Percentiles rank a stretch among this genome's conserved stretches.
Evolutionary conservation across 2,113 vertebrate genomes (phyloP).

Genomic region (Calyptommatus sinebrachiatus): DNA sequence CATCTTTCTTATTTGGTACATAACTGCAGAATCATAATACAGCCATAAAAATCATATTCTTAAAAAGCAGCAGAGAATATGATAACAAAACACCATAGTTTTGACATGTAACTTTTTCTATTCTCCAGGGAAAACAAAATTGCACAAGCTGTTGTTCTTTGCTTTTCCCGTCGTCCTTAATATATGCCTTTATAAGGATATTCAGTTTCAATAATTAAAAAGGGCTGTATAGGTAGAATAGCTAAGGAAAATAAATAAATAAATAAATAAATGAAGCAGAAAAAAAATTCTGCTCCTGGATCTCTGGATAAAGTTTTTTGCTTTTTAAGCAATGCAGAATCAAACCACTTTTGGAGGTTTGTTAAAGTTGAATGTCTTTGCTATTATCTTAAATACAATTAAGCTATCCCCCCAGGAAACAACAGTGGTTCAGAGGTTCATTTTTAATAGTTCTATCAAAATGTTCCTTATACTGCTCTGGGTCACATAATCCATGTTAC

Average conservation of each 20-base stretch:
- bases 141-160: slow-evolving; percentile 47
- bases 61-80: slow-evolving; percentile 53
- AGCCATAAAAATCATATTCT: slow-evolving; percentile 25
- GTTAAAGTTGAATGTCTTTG: slow-evolving; percentile 53
- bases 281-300: slow-evolving; percentile 15
- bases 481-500: slow-evolving; percentile 54
- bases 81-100: slow-evolving; percentile 34
- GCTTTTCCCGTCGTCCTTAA: slow-evolving; percentile 36
- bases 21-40: slow-evolving; percentile 42
- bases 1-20: slow-evolving; percentile 34
- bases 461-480: slow-evolving; percentile 42
- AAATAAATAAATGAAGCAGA: slow-evolving; percentile 42
- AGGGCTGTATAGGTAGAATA: slow-evolving; percentile 42
- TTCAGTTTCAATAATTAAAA: slow-evolving; percentile 46
- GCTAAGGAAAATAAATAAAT: not conserved
- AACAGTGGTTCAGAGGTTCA: slow-evolving; percentile 53
- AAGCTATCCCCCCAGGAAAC: slow-evolving; percentile 38
- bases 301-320: slow-evolving; percentile 37
- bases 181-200: slow-evolving; percentile 48
- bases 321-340: slow-evolving; percentile 46
- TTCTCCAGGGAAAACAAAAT: slow-evolving; percentile 36
- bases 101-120: slow-evolving; percentile 51
- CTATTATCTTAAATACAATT: slow-evolving; percentile 40
- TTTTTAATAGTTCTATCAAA: slow-evolving; percentile 51
- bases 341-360: slow-evolving; percentile 17